Percentiles rank a stretch among this genome's conserved stretches.
Evolutionary conservation across 2,888 invertebrate species (phyloP).

Genomic region (Nebria salina): DNA sequence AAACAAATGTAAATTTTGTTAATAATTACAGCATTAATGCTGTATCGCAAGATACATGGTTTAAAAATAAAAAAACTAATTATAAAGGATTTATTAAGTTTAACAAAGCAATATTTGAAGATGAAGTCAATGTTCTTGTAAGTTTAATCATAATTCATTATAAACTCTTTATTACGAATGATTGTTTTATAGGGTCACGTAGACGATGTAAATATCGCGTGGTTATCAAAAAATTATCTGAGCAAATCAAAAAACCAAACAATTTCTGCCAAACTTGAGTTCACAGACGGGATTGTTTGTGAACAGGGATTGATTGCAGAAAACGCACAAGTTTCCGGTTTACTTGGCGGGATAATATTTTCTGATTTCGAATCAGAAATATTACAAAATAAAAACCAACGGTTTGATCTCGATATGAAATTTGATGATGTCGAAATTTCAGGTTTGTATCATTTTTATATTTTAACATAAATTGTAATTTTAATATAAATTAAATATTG

Average conservation of each 20-base stretch:
- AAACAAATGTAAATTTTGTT: conserved; percentile 61
- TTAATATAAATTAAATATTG: neutral
- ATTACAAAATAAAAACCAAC: conserved; percentile 60
- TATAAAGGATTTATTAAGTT: conserved; percentile 56
- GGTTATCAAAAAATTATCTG: conserved; percentile 65
- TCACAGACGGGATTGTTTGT: conserved; percentile 61
- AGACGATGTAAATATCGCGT: conserved; percentile 62
- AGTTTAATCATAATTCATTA: conserved; percentile 33
- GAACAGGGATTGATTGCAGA: conserved; percentile 57
- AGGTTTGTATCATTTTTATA: neutral
- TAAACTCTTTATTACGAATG: neutral
- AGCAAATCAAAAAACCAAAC: conserved; percentile 65
- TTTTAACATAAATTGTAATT: neutral
- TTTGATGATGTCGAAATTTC: conserved; percentile 46
- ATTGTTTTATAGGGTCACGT: conserved; percentile 61
- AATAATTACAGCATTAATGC: conserved; percentile 59
- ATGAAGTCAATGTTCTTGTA: conserved; percentile 57
- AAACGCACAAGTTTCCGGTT: conserved; percentile 56
- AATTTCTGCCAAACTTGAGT: conserved; percentile 60
- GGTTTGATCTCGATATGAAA: conserved; percentile 53
- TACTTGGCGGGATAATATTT: conserved; percentile 58
- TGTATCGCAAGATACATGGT: conserved; percentile 63
- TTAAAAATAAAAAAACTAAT: conserved; percentile 59
- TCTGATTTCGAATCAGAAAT: conserved; percentile 52
- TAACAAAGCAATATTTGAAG: conserved; percentile 56